phyloP scores from a whole-genome alignment of 2,888 invertebrate genomes.

The Strigamia crassipes region DNA sequence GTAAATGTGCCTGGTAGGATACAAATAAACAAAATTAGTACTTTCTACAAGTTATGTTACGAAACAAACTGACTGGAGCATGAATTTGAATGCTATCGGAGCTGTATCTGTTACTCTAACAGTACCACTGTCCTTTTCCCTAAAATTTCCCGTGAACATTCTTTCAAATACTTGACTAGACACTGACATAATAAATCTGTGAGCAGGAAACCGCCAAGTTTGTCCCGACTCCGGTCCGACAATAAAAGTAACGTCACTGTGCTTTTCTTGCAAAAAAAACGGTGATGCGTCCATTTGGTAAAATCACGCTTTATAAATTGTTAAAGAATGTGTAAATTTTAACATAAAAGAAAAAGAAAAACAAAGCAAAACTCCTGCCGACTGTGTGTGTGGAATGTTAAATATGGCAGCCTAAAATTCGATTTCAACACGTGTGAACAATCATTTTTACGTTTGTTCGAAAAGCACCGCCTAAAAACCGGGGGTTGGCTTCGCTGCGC shows the following conservation, averaged over 20 bases:
- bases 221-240: background rate
- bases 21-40: background rate
- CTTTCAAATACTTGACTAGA: conserved; percentile 8
- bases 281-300: background rate
- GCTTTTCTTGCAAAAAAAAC: background rate
- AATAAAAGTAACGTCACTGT: conserved; percentile 14
- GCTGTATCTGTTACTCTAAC: background rate
- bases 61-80: background rate
- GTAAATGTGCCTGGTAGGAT: background rate
- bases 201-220: conserved; percentile 13
- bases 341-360: background rate
- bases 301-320: background rate
- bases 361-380: background rate
- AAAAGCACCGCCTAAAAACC: background rate
- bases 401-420: background rate
- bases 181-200: conserved; percentile 10
- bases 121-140: background rate
- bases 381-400: background rate
- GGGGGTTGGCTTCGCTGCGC: background rate
- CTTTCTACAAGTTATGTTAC: background rate
- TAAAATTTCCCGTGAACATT: conserved; percentile 13
- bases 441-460: background rate
- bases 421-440: background rate
- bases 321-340: too few species aligned
- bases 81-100: background rate